phyloP scores from a whole-genome alignment of 2,113 vertebrate species.

The Chloroceryle aenea region DNA sequence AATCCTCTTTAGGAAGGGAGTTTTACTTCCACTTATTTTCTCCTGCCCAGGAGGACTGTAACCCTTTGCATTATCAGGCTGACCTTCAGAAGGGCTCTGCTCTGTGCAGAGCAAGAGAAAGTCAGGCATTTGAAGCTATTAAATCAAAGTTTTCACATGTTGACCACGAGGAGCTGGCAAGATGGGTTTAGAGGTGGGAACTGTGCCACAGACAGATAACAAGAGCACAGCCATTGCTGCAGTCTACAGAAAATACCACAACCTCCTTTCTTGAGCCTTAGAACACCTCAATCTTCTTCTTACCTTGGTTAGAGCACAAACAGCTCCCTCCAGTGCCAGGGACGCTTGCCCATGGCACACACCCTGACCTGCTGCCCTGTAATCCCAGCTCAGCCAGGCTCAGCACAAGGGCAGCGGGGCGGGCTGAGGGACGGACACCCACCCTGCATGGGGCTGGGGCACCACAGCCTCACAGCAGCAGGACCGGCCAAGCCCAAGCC shows the following conservation, averaged over 20 bases:
- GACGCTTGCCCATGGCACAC: background rate
- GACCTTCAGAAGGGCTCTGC: conserved; percentile 26
- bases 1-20: conserved; percentile 63
- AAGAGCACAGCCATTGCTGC: accelerated
- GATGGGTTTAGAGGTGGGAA: background rate
- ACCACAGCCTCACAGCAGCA: accelerated
- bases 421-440: background rate
- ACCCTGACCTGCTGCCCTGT: background rate
- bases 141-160: background rate
- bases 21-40: conserved; percentile 53
- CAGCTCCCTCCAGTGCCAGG: accelerated
- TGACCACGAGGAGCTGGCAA: background rate
- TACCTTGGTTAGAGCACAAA: no score
- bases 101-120: background rate
- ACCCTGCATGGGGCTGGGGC: no score
- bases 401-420: background rate
- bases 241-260: background rate
- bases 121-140: background rate
- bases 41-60: background rate
- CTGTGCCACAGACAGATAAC: background rate
- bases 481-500: background rate
- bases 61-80: background rate
- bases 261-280: background rate
- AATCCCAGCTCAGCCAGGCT: conserved; percentile 1
- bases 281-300: background rate